Conservation (phyloP, 23 tunicate species). For the Ascidia mentula region DNA sequence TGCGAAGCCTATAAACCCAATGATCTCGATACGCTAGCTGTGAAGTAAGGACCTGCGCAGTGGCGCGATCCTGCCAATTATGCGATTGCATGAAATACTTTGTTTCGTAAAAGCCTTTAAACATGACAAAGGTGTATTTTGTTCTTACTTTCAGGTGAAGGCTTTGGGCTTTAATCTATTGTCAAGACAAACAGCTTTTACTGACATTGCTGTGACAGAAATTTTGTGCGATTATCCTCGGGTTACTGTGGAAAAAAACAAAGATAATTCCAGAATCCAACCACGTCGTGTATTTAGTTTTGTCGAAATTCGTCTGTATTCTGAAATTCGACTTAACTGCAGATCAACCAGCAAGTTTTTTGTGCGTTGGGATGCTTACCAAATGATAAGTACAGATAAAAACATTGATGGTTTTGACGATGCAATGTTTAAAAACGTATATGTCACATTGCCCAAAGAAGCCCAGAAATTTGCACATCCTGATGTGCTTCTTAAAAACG, state of each 20-base stretch:
- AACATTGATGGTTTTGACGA: conserved; percentile 8
- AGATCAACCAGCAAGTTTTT: conserved; percentile 33
- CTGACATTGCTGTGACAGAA: conserved; percentile 51
- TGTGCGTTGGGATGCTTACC: conserved; percentile 57
- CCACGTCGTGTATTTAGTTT: conserved; percentile 53
- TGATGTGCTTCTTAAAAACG: background rate
- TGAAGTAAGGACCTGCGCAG: too few species aligned
- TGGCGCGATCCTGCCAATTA: background rate
- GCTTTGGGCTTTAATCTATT: conserved; percentile 46
- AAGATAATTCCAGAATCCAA: conserved; percentile 23
- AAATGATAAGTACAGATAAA: background rate
- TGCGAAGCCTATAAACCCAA: too few species aligned
- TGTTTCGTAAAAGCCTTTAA: background rate
- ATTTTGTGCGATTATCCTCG: conserved; percentile 66
- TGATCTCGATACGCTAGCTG: too few species aligned
- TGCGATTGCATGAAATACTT: background rate
- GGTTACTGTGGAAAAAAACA: conserved; percentile 43
- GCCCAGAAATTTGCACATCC: conserved; percentile 29
- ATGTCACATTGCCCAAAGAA: conserved; percentile 25
- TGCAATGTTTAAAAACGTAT: too few species aligned
- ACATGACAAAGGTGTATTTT: background rate
- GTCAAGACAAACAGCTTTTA: conserved; percentile 2
- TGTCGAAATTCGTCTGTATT: conserved; percentile 57
- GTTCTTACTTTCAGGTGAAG: conserved; percentile 16
- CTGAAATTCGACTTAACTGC: conserved; percentile 41